phyloP scores from a whole-genome alignment of 2,797 vertebrate species.

The Argya squamiceps region DNA sequence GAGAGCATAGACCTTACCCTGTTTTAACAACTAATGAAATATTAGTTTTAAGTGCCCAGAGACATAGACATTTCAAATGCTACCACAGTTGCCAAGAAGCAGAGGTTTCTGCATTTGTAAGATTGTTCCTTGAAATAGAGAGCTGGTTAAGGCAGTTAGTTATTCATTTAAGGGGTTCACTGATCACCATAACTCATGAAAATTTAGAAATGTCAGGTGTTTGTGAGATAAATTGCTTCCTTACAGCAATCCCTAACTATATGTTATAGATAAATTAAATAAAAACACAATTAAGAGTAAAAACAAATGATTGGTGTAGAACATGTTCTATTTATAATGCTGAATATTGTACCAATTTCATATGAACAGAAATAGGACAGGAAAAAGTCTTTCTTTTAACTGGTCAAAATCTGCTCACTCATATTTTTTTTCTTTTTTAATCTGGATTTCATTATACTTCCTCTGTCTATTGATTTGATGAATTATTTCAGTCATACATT shows the following conservation, averaged over 20 bases:
- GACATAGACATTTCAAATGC: not conserved
- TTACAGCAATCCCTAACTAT: constrained; percentile 19
- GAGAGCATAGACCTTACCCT: not conserved
- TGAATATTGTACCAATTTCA: not conserved
- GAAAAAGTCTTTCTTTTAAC: not conserved
- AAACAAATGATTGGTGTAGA: not conserved
- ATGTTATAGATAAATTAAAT: constrained; percentile 10
- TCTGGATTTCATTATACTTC: not conserved
- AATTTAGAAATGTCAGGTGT: constrained; percentile 23
- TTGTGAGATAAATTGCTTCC: not conserved
- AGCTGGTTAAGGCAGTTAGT: not conserved
- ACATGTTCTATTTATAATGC: not conserved
- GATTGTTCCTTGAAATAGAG: not conserved
- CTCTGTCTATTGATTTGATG: not conserved
- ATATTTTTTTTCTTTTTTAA: not conserved
- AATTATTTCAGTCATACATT: not conserved
- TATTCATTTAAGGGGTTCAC: constrained; percentile 12
- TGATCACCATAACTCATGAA: not conserved
- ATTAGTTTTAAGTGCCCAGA: not conserved
- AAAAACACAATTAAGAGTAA: not conserved
- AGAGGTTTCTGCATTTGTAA: constrained; percentile 11
- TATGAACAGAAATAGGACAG: not conserved
- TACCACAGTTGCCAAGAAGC: not conserved
- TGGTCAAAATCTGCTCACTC: not conserved
- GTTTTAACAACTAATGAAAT: constrained; percentile 39